phyloP scores from a whole-genome alignment of 2,113 vertebrate genomes.

The Alosa alosa region DNA sequence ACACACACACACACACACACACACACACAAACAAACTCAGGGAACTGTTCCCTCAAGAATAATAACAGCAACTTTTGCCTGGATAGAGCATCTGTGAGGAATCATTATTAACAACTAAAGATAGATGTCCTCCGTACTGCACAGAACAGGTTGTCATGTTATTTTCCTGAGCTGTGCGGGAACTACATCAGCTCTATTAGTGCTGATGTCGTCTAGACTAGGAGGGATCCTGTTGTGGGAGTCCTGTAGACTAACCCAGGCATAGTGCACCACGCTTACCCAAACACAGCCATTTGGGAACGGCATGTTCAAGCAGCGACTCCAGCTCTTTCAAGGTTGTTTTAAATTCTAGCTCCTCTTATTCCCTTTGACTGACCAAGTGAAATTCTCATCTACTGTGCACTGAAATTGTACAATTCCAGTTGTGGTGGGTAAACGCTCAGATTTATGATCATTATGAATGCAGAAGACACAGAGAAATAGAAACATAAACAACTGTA shows the following conservation, averaged over 20 bases:
- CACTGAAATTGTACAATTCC: no score
- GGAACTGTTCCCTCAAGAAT: background rate
- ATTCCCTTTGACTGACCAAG: no score
- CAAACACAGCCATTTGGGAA: slow-evolving; percentile 26
- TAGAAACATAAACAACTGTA: no score
- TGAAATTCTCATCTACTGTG: no score
- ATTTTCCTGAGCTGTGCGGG: background rate
- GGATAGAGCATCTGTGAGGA: background rate
- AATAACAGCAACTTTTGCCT: no score
- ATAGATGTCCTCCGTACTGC: background rate
- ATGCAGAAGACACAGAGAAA: no score
- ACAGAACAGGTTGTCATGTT: background rate
- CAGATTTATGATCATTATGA: no score
- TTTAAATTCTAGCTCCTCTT: background rate
- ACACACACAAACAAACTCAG: background rate
- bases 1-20: background rate
- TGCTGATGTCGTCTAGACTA: background rate
- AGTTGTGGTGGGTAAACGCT: no score
- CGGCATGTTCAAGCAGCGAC: slow-evolving; percentile 29
- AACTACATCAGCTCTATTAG: background rate
- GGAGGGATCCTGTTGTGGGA: background rate
- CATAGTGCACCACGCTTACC: slow-evolving; percentile 21
- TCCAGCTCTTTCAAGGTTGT: slow-evolving; percentile 28
- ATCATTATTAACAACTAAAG: background rate
- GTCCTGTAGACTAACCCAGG: background rate